Evolutionary conservation across 2,113 vertebrate species (phyloP).

Genomic region (Brienomyrus longianalis): DNA sequence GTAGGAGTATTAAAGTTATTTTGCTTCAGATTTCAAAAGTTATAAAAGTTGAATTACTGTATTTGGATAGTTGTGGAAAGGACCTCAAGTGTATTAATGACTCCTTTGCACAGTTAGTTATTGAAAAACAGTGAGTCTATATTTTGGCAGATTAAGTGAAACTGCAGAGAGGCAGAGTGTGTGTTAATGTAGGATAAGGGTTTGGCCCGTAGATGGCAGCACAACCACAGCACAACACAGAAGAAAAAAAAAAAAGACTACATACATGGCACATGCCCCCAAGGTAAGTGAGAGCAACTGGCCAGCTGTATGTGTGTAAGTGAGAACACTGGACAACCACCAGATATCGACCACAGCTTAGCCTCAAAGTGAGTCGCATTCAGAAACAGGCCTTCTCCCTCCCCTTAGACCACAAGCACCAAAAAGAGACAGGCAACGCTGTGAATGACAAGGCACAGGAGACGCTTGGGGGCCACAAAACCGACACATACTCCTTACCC

Average conservation of each 20-base stretch:
- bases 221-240: not conserved
- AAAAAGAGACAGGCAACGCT: conserved; percentile 22
- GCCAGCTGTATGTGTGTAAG: not conserved
- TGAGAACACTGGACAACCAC: not conserved
- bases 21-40: not conserved
- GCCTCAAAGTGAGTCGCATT: conserved; percentile 4
- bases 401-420: not conserved
- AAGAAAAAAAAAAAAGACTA: not conserved
- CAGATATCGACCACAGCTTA: conserved; percentile 3
- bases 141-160: not conserved
- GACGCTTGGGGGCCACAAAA: not conserved
- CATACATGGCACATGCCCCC: not conserved
- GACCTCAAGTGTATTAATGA: not conserved
- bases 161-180: not conserved
- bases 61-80: not conserved
- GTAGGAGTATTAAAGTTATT: not conserved
- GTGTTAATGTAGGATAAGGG: not conserved
- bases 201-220: not conserved
- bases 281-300: not conserved
- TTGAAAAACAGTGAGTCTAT: not conserved
- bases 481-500: not conserved
- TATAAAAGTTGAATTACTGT: not conserved
- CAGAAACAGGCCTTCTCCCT: not conserved
- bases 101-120: not conserved
- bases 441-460: conserved; percentile 21